Conservation (phyloP, 2,888 invertebrate genomes). For the Leptinotarsa juncta region DNA sequence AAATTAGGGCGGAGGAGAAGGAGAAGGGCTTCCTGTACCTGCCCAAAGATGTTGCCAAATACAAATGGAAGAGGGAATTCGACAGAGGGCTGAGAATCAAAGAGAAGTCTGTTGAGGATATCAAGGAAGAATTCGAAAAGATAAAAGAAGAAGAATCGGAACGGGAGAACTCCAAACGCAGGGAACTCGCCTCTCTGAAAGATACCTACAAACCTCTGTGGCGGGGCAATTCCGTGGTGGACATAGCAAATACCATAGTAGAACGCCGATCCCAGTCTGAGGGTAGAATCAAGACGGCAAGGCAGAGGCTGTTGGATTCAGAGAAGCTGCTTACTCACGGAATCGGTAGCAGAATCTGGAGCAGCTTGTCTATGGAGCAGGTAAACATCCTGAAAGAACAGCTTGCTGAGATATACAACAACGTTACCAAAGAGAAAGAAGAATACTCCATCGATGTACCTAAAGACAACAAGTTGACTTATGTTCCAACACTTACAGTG, state of each 20-base stretch:
- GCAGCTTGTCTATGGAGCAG: constrained; percentile 86
- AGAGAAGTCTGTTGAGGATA: constrained; percentile 89
- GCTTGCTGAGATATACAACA: constrained; percentile 83
- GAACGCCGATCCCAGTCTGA: constrained; percentile 70
- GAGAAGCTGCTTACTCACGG: constrained; percentile 67
- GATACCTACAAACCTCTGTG: constrained; percentile 85
- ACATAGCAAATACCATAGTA: constrained; percentile 79
- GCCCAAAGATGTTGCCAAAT: constrained; percentile 78
- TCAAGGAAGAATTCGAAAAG: constrained; percentile 81
- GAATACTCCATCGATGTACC: constrained; percentile 76
- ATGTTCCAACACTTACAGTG: constrained; percentile 60
- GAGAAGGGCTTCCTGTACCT: constrained; percentile 87
- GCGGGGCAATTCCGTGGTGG: constrained; percentile 85
- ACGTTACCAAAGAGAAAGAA: constrained; percentile 65
- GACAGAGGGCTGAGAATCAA: constrained; percentile 84
- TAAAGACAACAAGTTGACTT: constrained; percentile 46
- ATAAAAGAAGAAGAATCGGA: constrained; percentile 69
- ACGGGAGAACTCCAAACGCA: constrained; percentile 65
- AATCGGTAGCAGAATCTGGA: constrained; percentile 82
- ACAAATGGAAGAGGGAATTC: constrained; percentile 80
- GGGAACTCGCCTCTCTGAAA: constrained; percentile 66
- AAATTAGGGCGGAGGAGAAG: constrained; percentile 81
- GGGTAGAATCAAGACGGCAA: constrained; percentile 56
- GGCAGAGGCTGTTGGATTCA: constrained; percentile 52
- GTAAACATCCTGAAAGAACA: constrained; percentile 83